Evolutionary conservation across 2,888 invertebrate species (phyloP).

Genomic region (Temnothorax rugatulus): DNA sequence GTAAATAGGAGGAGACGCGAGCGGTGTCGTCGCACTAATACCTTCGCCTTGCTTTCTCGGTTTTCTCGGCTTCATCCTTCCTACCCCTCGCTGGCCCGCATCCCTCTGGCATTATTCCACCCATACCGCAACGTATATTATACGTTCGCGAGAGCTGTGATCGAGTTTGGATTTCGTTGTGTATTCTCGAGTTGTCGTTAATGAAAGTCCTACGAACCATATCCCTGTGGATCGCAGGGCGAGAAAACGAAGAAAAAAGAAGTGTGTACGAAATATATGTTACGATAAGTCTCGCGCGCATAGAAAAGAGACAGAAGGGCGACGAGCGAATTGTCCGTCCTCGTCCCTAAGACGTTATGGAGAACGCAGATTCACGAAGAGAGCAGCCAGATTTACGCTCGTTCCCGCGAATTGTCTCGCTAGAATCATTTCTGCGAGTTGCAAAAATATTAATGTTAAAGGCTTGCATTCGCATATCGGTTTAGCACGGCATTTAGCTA

Average conservation of each 20-base stretch:
- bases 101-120: conserved; percentile 55
- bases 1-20: conserved; percentile 47
- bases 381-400: conserved; percentile 73
- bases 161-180: conserved; percentile 76
- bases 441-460: conserved; percentile 33
- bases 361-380: conserved; percentile 74
- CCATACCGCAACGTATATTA: conserved; percentile 54
- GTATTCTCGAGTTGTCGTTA: conserved; percentile 69
- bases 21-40: conserved; percentile 44
- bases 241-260: conserved; percentile 39
- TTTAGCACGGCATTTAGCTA: conserved; percentile 19
- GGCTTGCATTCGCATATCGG: conserved; percentile 23
- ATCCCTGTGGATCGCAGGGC: conserved; percentile 43
- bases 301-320: conserved; percentile 65
- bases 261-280: conserved; percentile 47
- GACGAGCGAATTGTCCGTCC: conserved; percentile 78
- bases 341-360: conserved; percentile 72
- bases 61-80: conserved; percentile 51
- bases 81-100: conserved; percentile 53
- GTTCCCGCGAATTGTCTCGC: conserved; percentile 73
- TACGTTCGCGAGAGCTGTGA: conserved; percentile 80
- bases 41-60: conserved; percentile 67
- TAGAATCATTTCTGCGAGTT: conserved; percentile 6
- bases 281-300: conserved; percentile 56
- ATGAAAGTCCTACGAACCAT: conserved; percentile 54